Base-by-base conservation (phyloP, 2,888 invertebrate genomes). In the Drosophila prostipennis region DNA sequence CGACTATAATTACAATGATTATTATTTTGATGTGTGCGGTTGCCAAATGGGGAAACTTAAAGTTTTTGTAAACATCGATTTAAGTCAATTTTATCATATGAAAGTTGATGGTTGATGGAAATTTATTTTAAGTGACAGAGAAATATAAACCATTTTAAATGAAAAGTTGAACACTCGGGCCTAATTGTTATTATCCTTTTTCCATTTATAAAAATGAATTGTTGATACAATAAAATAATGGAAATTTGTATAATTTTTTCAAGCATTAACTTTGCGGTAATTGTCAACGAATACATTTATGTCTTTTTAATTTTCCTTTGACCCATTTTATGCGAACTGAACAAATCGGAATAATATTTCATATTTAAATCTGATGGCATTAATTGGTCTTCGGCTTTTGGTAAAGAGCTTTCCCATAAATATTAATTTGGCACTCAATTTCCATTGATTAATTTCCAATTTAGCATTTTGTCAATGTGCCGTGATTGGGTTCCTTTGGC, bases 391-490 rank as follows among this genome's bases (percentile, higher is more conserved):
- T 69, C 49, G 46, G 42, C 60, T 71, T 43, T 53, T 45, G 55
- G 61, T 14, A 13, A 52, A 53, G 43, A 23, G 7, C 49, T 58
- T 67, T 60, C 69, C 70, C 72, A 80, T 80, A 81, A 85, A 85
- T 80, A 81, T 85, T 79, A 77, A 80, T 85, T 85, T 78, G 72
- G 69, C 77, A 60, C 74, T 81, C 79, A 84, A 84, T 84, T 67
- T 77, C 72, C 65, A 81, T 76, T 87, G 79, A 81, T 81, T 79
- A 79, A 79, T 81, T 85, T 68, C 81, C 71, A 77, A 79, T 85
- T 82, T 77, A 75, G 63, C 67, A 74, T 86, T 79, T 84, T 82
- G 79, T 82, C 85, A 80, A 19, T 23, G 56, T 55, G 57, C 32
- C 77, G 74, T 29, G 60, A 60, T 70, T 58, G 69, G 42, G 53